Percentiles rank a stretch among this genome's conserved stretches.
These are phyloP conservation scores for Thera britannica DNA, from an alignment of 2,888 invertebrate genomes.

Conservation along the genomic window DNA sequence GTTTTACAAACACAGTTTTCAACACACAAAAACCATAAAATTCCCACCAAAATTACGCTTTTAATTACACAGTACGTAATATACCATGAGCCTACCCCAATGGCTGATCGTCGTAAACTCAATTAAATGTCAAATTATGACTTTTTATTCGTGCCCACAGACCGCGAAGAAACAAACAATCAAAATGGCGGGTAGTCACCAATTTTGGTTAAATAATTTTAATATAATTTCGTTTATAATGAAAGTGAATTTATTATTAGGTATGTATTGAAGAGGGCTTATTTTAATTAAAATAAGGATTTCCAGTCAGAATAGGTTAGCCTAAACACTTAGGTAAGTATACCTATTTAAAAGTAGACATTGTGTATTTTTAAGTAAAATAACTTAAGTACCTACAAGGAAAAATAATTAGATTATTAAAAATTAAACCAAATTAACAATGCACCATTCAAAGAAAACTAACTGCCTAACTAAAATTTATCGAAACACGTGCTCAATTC, in stretches of 20 bases:
- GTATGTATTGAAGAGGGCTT: too few relatives aligned
- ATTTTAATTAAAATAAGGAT: too few relatives aligned
- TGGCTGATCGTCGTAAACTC: slow-evolving; percentile 49
- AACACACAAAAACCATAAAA: slow-evolving; percentile 8
- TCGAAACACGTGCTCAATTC: slow-evolving; percentile 45
- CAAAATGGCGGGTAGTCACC: slow-evolving; percentile 66
- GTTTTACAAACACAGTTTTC: slow-evolving; percentile 5
- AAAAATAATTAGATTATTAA: too few relatives aligned
- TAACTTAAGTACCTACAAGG: too few relatives aligned
- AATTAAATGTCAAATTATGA: slow-evolving; percentile 71
- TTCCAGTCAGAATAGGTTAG: too few relatives aligned
- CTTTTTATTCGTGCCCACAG: slow-evolving; percentile 59
- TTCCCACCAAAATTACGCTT: slow-evolving; percentile 15
- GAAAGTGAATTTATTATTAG: too few relatives aligned
- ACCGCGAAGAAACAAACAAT: slow-evolving; percentile 69
- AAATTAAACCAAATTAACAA: slow-evolving; percentile 2
- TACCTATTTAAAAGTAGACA: too few relatives aligned
- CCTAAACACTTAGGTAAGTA: too few relatives aligned
- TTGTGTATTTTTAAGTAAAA: too few relatives aligned
- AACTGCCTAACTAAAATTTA: slow-evolving; percentile 2
- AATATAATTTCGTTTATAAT: not conserved
- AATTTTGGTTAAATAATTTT: slow-evolving; percentile 35
- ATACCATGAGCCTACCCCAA: slow-evolving; percentile 45
- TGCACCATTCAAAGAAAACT: slow-evolving; percentile 14
- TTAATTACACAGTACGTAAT: slow-evolving; percentile 32